Percentiles rank a stretch among this genome's conserved stretches.
These are phyloP conservation scores for Orchestia grillus DNA, from an alignment of 1,140 invertebrate species.

Conservation along the genomic window DNA sequence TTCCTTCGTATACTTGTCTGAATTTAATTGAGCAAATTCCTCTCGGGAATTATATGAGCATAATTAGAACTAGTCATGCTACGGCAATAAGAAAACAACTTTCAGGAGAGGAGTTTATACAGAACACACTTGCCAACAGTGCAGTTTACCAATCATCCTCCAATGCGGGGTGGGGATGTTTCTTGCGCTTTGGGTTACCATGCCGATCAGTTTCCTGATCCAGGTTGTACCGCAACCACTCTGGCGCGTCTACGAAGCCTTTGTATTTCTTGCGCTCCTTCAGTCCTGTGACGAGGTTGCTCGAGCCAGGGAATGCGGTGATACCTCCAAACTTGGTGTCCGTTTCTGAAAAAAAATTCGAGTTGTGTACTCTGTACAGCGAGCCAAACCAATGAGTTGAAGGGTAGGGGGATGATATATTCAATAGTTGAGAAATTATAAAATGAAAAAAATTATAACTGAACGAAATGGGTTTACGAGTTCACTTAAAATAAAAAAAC, in stretches of 20 bases:
- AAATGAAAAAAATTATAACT: no score
- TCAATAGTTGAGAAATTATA: no score
- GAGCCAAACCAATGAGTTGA: no score
- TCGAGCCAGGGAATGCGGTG: slow-evolving; percentile 85
- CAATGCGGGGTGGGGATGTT: neutral
- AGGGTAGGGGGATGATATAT: no score
- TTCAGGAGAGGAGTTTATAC: neutral
- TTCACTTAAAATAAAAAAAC: no score
- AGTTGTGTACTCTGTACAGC: no score
- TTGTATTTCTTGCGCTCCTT: slow-evolving; percentile 86
- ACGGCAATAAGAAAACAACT: neutral
- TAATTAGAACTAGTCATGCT: no score
- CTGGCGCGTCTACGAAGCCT: slow-evolving; percentile 77
- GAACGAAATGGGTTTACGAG: no score
- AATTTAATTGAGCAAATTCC: no score
- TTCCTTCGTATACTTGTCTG: no score
- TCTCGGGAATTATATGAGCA: neutral
- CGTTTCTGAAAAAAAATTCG: slow-evolving; percentile 78
- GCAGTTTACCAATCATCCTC: neutral
- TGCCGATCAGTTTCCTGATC: neutral
- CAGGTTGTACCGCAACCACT: slow-evolving; percentile 72
- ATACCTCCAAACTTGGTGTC: slow-evolving; percentile 84
- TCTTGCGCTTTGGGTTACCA: neutral
- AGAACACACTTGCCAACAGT: neutral
- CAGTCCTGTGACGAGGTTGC: slow-evolving; percentile 85